A percentile compares a stretch with the other conserved stretches of the same genome.
phyloP scores from a whole-genome alignment of 1,140 invertebrate genomes.

The Drosophila cardini region DNA sequence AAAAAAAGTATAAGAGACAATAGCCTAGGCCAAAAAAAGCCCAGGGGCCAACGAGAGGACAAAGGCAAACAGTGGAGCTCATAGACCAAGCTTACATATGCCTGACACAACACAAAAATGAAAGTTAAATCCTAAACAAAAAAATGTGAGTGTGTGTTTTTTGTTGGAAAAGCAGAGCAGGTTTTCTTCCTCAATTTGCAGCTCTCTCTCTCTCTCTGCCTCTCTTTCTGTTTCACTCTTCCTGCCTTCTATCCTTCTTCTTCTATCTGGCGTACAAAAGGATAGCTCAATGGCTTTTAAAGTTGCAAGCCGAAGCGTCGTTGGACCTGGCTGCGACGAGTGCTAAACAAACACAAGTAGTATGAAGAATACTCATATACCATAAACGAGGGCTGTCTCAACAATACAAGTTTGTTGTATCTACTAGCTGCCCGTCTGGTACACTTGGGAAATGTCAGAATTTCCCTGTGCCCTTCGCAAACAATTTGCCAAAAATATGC shows the following conservation, averaged over 20 bases:
- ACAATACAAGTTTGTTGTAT: slow-evolving; percentile 19
- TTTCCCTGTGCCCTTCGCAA: not conserved
- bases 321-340: slow-evolving; percentile 49
- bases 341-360: slow-evolving; percentile 72
- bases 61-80: slow-evolving; percentile 46
- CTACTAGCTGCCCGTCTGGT: not conserved
- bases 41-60: slow-evolving; percentile 66
- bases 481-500: slow-evolving; percentile 10
- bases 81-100: slow-evolving; percentile 58
- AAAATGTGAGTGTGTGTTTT: slow-evolving; percentile 32
- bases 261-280: slow-evolving; percentile 67
- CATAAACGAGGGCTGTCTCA: slow-evolving; percentile 59
- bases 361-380: slow-evolving; percentile 53
- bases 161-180: slow-evolving; percentile 27
- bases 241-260: not conserved
- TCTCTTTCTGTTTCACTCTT: not conserved
- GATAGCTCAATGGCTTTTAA: slow-evolving; percentile 69
- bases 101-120: slow-evolving; percentile 70
- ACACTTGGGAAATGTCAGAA: slow-evolving; percentile 10
- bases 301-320: slow-evolving; percentile 53
- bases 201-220: not conserved
- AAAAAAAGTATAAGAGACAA: slow-evolving; percentile 54
- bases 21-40: slow-evolving; percentile 65
- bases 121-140: slow-evolving; percentile 58
- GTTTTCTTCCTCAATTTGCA: not conserved